phyloP scores from a whole-genome alignment of 2,797 vertebrate species.

The Valencia hispanica region DNA sequence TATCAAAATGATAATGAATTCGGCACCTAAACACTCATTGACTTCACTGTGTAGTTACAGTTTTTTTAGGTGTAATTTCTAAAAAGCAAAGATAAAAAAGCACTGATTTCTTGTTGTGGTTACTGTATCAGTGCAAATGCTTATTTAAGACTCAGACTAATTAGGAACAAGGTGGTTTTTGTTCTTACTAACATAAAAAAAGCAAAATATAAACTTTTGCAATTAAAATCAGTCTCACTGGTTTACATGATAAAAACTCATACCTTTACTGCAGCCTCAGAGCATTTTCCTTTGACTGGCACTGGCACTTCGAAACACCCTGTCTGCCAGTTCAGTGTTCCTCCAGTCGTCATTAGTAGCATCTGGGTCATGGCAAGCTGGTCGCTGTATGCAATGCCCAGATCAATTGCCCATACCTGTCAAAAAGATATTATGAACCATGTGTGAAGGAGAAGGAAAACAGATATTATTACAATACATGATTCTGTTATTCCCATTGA shows the following conservation, averaged over 20 bases:
- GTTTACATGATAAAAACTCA: slow-evolving; percentile 13
- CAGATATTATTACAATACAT: slow-evolving; percentile 12
- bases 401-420: slow-evolving; percentile 92
- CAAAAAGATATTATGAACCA: slow-evolving; percentile 47
- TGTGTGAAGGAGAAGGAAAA: slow-evolving; percentile 36
- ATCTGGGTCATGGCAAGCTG: slow-evolving; percentile 92
- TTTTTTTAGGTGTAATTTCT: slow-evolving; percentile 93
- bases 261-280: slow-evolving; percentile 50
- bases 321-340: slow-evolving; percentile 79
- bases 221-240: not conserved
- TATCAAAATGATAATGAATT: slow-evolving; percentile 99
- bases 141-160: slow-evolving; percentile 44
- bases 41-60: slow-evolving; percentile 97
- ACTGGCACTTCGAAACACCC: slow-evolving; percentile 78
- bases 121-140: slow-evolving; percentile 55
- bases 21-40: slow-evolving; percentile 98
- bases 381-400: slow-evolving; percentile 89
- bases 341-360: slow-evolving; percentile 85
- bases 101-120: slow-evolving; percentile 75
- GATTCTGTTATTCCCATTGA: slow-evolving; percentile 40
- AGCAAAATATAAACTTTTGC: not conserved
- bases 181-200: slow-evolving; percentile 20
- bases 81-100: slow-evolving; percentile 78
- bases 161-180: slow-evolving; percentile 27
- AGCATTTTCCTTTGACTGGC: slow-evolving; percentile 46